A percentile compares a stretch with the other conserved stretches of the same genome.
These are phyloP conservation scores for Scaeva pyrastri DNA, from an alignment of 2,888 invertebrate species.

Conservation along the genomic window DNA sequence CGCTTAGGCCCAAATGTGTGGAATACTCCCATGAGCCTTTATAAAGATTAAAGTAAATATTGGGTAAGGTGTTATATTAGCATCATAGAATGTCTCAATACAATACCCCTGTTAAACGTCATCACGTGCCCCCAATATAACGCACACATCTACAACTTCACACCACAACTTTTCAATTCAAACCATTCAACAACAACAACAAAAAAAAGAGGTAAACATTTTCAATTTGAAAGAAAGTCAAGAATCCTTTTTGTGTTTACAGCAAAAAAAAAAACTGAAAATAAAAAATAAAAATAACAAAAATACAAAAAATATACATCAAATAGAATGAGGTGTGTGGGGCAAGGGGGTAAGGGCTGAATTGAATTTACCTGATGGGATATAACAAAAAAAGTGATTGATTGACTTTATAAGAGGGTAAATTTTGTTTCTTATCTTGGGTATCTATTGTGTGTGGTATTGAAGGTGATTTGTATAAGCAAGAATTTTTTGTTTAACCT, in stretches of 20 bases:
- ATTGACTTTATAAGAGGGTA: conserved; percentile 60
- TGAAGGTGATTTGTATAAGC: conserved; percentile 56
- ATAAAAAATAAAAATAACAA: not conserved
- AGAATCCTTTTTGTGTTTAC: conserved; percentile 45
- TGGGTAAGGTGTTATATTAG: conserved; percentile 23
- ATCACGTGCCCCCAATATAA: conserved; percentile 14
- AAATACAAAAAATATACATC: too few relatives aligned
- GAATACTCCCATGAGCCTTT: conserved; percentile 24
- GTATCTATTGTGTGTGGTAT: conserved; percentile 36
- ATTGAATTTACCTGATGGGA: conserved; percentile 57
- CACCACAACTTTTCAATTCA: conserved; percentile 2
- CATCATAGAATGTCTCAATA: conserved; percentile 30
- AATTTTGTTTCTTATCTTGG: conserved; percentile 49
- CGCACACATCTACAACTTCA: not conserved
- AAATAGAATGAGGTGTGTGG: too few relatives aligned
- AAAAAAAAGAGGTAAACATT: conserved; percentile 11
- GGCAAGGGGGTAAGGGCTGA: not conserved
- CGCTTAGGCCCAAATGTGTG: conserved; percentile 28
- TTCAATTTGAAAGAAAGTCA: conserved; percentile 8
- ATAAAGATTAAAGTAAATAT: conserved; percentile 13
- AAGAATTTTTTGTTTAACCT: conserved; percentile 43
- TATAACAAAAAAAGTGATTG: conserved; percentile 62
- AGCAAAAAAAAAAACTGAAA: not conserved
- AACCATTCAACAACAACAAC: too few relatives aligned
- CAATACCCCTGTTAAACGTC: conserved; percentile 6